Percentiles rank a stretch among this genome's conserved stretches.
phyloP scores from a whole-genome alignment of 2,888 invertebrate genomes.

The Ophion ventricosus region DNA sequence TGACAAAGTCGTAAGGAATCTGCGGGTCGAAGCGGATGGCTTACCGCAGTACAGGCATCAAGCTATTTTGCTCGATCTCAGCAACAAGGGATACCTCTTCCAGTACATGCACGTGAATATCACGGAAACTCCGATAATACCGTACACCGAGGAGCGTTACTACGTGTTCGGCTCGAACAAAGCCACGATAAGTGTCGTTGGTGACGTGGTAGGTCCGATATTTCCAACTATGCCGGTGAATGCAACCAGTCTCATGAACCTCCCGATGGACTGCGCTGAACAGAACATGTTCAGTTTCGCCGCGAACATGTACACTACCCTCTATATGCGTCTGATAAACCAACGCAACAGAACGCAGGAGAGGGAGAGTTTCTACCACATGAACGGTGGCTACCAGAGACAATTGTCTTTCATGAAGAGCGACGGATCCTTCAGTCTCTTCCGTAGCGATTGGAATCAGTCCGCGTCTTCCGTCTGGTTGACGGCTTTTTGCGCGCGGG shows the following conservation, averaged over 20 bases:
- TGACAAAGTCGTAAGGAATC: constrained; percentile 87
- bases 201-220: constrained; percentile 96
- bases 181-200: constrained; percentile 92
- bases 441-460: constrained; percentile 97
- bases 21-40: constrained; percentile 94
- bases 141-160: constrained; percentile 95
- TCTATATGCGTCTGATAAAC: constrained; percentile 96
- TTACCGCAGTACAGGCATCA: constrained; percentile 96
- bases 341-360: constrained; percentile 93
- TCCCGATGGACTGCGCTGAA: constrained; percentile 96
- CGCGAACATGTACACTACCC: constrained; percentile 94
- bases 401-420: constrained; percentile 95
- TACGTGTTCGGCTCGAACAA: constrained; percentile 97
- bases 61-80: constrained; percentile 95
- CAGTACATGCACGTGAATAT: constrained; percentile 98
- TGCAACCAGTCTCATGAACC: constrained; percentile 90
- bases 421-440: constrained; percentile 96
- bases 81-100: constrained; percentile 95
- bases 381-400: constrained; percentile 95
- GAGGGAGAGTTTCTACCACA: constrained; percentile 91
- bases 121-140: constrained; percentile 96
- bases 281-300: constrained; percentile 99
- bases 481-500: constrained; percentile 94
- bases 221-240: constrained; percentile 97
- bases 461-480: constrained; percentile 95